A percentile compares a stretch with the other conserved stretches of the same genome.
phyloP scores from a whole-genome alignment of 2,888 invertebrate genomes.

The Eustalomyia histrio region DNA sequence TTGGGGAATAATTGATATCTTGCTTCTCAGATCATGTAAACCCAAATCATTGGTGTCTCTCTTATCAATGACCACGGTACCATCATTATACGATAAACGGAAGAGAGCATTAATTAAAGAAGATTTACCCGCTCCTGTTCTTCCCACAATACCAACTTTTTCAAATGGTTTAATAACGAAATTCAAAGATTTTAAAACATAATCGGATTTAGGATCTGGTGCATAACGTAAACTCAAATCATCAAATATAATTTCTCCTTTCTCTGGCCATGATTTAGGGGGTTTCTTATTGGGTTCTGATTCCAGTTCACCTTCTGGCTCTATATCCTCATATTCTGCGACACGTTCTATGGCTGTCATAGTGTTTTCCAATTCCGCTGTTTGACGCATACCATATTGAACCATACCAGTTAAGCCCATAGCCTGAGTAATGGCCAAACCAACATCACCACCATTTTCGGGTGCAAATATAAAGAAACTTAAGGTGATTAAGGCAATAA shows the following conservation, averaged over 20 bases:
- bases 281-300: slow-evolving; percentile 84
- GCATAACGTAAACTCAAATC: slow-evolving; percentile 87
- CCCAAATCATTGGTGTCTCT: slow-evolving; percentile 86
- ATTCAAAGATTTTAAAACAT: slow-evolving; percentile 86
- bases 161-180: slow-evolving; percentile 83
- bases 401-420: slow-evolving; percentile 86
- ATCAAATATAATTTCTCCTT: slow-evolving; percentile 85
- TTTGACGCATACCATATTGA: slow-evolving; percentile 94
- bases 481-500: slow-evolving; percentile 91
- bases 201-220: slow-evolving; percentile 82
- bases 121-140: slow-evolving; percentile 87
- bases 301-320: slow-evolving; percentile 82
- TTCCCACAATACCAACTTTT: slow-evolving; percentile 86
- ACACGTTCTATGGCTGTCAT: slow-evolving; percentile 94
- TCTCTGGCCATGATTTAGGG: slow-evolving; percentile 85
- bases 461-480: slow-evolving; percentile 88
- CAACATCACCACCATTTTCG: slow-evolving; percentile 87
- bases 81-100: slow-evolving; percentile 88
- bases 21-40: slow-evolving; percentile 86
- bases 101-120: slow-evolving; percentile 86
- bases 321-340: slow-evolving; percentile 83
- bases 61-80: slow-evolving; percentile 89
- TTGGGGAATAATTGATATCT: slow-evolving; percentile 91
- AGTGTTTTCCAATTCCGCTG: slow-evolving; percentile 91
- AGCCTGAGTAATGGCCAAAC: slow-evolving; percentile 89